phyloP scores from a whole-genome alignment of 2,888 invertebrate genomes.

The Andrena fulva region DNA sequence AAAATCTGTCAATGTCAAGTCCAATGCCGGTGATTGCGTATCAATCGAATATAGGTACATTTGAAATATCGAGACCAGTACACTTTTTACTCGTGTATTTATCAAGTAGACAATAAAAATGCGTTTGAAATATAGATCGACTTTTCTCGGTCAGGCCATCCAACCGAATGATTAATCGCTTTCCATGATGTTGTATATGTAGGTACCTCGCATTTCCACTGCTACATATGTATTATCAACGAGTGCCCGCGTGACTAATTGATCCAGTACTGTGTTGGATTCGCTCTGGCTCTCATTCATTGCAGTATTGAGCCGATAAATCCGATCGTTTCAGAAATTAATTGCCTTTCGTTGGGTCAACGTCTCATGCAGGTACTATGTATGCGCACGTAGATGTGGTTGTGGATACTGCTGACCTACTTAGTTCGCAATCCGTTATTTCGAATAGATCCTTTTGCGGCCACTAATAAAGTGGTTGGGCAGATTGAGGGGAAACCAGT shows the following conservation, averaged over 20 bases:
- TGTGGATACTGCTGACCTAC: conserved; percentile 41
- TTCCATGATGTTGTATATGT: background rate
- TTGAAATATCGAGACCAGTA: background rate
- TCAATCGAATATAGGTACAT: background rate
- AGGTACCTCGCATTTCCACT: conserved; percentile 12
- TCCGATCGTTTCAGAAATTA: conserved; percentile 50
- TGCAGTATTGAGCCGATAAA: conserved; percentile 27
- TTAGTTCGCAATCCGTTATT: conserved; percentile 50
- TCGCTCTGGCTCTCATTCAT: conserved; percentile 12
- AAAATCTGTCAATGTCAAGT: background rate
- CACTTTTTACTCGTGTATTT: background rate
- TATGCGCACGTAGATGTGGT: conserved; percentile 8
- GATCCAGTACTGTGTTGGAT: conserved; percentile 1
- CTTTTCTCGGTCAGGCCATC: background rate
- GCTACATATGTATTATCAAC: conserved; percentile 2
- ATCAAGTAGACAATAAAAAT: background rate
- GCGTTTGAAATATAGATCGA: background rate
- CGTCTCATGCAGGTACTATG: conserved; percentile 1
- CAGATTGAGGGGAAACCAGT: background rate
- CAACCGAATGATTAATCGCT: conserved; percentile 14
- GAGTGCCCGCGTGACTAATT: conserved; percentile 37
- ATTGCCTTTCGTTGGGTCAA: conserved; percentile 45
- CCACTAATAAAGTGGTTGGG: conserved; percentile 23
- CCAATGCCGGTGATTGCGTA: background rate
- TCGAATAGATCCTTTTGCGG: conserved; percentile 36